Base-by-base conservation (phyloP, 2,888 invertebrate species). In the Germaria angustata region DNA sequence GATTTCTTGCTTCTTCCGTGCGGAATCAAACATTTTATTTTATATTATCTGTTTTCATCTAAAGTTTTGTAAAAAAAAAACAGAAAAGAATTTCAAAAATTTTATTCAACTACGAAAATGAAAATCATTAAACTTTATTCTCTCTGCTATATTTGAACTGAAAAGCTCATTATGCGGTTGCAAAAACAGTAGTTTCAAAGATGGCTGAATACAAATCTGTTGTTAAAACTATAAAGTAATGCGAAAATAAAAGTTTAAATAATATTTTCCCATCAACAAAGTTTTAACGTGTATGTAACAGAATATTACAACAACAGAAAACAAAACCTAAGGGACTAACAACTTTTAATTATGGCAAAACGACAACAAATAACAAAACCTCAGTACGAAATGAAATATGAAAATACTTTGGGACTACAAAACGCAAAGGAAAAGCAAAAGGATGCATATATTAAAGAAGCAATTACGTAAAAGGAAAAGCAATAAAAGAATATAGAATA, bases 261-360 rank as follows among this genome's bases (percentile, higher is more conserved):
- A 68, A 39, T 59, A 76, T 36, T 39, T 57, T 57, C n/a, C 28
- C 39, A 39, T 32, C 8, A 24, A 7, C 13, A 49, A 57, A 55
- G 22, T 65, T 63, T 75, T 20, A 53, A 51, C 17, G 22, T 41
- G 20, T 76, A 66, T 68, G 59, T 49, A 44, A 28, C 68, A 57
- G 36, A 72, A 68, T 9, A 61, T 66, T 36, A 34, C 32, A 59
- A 15, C 34, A 73, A 53, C 39, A 36, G 34, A 7, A 59, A 73
- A 68, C 61, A 51, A 72, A 73, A 55, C 49, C 68, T 63, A 63
- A 57, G 68, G 61, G 78, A 78, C 55, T 68, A 73, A 73, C 78
- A 81, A 81, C 73, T 78, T 78, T 81, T 81, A 81, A 81, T 81
- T 81, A 81, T 69, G 51, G 63, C 46, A 77, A 81, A 71, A 81